Base-by-base conservation (phyloP, 2,888 invertebrate species). In the Schrankia costaestrigalis region DNA sequence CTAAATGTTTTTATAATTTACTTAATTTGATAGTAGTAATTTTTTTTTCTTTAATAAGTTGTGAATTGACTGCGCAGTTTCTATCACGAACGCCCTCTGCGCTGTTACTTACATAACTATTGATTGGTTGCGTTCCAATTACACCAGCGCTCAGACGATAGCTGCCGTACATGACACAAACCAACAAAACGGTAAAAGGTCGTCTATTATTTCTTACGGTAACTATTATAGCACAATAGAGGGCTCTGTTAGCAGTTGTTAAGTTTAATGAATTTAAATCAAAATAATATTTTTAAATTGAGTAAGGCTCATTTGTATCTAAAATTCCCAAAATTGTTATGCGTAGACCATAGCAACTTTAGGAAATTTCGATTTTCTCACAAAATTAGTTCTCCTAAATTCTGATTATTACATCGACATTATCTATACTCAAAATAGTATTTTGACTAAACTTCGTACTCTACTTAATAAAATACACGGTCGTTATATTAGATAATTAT, bases 81-180 rank as follows among this genome's bases (percentile, higher is more conserved):
- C 33, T 22, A 11, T 11, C 15, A 66, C 72, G 74, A 75, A 46
- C 75, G 81, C 79, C 82, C 72, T 78, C 84, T 82, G 63, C 60
- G 45, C 52, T 40, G 33, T 33, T 41, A 39, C 38, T 40, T 35
- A 14, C 14, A 31, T 41, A 59, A 62, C 58, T 78, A 83, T 80
- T 78, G 81, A 82, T 82, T 73, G 61, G 50, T 36, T 54, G 66
- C 62, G 71, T 71, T 76, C 72, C 73, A 71, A 67, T 65, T 75
- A 71, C 72, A 67, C 46, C 29, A 44, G 50, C 43, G 26, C 25
- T 19, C 15, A 48, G 48, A 25, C 33, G 46, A 50, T 41, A 56
- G 46, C 43, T 48, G 31, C 13, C 9, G 10, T 13, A 41, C 41
- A 51, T 69, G 69, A 70, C 65, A 68, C 61, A 63, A 64, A 46